These are phyloP conservation scores for Phylloscopus trochiloides DNA, from an alignment of 2,113 vertebrate species.

Conservation along the genomic window DNA sequence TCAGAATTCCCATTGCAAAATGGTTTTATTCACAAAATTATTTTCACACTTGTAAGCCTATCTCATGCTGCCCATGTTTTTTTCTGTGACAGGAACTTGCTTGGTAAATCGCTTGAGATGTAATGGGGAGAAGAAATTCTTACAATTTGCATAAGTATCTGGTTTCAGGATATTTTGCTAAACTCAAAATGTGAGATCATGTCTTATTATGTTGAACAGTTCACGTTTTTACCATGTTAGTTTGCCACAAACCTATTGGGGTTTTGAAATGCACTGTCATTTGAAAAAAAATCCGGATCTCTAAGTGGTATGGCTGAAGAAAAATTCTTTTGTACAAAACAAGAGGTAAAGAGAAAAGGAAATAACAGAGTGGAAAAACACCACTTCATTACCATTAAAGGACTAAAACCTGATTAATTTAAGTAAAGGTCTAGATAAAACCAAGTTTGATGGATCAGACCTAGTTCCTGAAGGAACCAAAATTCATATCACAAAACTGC, in stretches of 20 bases:
- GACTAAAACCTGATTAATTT: slow-evolving; percentile 44
- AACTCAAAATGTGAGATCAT: slow-evolving; percentile 65
- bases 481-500: background rate
- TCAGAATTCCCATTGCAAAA: slow-evolving; percentile 35
- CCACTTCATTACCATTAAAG: slow-evolving; percentile 64
- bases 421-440: slow-evolving; percentile 27
- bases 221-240: slow-evolving; percentile 64
- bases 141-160: slow-evolving; percentile 77
- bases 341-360: slow-evolving; percentile 68
- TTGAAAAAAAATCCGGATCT: slow-evolving; percentile 47
- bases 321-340: slow-evolving; percentile 62
- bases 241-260: slow-evolving; percentile 58
- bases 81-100: slow-evolving; percentile 58
- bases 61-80: background rate
- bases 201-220: slow-evolving; percentile 71
- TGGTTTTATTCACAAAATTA: background rate
- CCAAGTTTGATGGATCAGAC: slow-evolving; percentile 13
- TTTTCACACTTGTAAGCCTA: background rate
- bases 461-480: slow-evolving; percentile 6
- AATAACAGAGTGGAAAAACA: slow-evolving; percentile 71
- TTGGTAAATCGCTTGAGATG: slow-evolving; percentile 68
- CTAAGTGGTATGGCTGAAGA: slow-evolving; percentile 44
- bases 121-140: slow-evolving; percentile 73
- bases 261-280: slow-evolving; percentile 54
- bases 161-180: slow-evolving; percentile 75